These are phyloP conservation scores for Daktulosphaira vitifoliae DNA, from an alignment of 1,140 invertebrate genomes.

Conservation along the genomic window DNA sequence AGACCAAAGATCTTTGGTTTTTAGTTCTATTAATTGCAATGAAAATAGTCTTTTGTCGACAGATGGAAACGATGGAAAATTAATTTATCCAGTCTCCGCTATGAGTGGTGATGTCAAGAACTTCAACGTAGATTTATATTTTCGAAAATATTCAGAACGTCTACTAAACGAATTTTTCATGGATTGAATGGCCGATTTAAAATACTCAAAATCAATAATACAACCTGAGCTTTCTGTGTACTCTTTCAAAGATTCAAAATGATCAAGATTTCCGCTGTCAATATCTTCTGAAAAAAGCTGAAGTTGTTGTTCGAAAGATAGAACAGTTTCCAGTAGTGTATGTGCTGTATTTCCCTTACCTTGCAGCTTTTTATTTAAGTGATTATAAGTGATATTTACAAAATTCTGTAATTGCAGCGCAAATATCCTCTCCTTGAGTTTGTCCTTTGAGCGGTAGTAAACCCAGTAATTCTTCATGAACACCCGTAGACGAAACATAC, in stretches of 20 bases:
- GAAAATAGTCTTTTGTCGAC: no score
- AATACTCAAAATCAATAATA: conserved; percentile 9
- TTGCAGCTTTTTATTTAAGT: conserved; percentile 41
- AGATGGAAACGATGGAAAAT: no score
- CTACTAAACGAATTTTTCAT: no score
- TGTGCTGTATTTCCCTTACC: conserved; percentile 39
- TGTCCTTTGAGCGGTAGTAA: conserved; percentile 38
- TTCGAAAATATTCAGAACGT: not conserved
- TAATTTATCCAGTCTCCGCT: no score
- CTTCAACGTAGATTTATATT: conserved; percentile 1
- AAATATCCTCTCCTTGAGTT: conserved; percentile 40
- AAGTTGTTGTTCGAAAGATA: conserved; percentile 28
- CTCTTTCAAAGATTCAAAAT: conserved; percentile 41
- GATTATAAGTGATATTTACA: conserved; percentile 40
- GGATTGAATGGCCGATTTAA: conserved; percentile 3
- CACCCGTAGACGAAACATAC: conserved; percentile 36
- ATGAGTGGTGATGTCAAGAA: conserved; percentile 1
- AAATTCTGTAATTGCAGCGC: conserved; percentile 39
- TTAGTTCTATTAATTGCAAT: no score
- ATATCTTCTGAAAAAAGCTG: conserved; percentile 24
- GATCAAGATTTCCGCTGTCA: conserved; percentile 11
- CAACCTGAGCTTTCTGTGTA: conserved; percentile 33
- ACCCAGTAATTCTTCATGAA: conserved; percentile 39
- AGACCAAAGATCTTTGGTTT: no score
- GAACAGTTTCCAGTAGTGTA: no score